Evolutionary conservation across 2,797 vertebrate genomes (phyloP), one percentile per base, ranked within the genome.

Genomic region (Spinus olivaceus): DNA sequence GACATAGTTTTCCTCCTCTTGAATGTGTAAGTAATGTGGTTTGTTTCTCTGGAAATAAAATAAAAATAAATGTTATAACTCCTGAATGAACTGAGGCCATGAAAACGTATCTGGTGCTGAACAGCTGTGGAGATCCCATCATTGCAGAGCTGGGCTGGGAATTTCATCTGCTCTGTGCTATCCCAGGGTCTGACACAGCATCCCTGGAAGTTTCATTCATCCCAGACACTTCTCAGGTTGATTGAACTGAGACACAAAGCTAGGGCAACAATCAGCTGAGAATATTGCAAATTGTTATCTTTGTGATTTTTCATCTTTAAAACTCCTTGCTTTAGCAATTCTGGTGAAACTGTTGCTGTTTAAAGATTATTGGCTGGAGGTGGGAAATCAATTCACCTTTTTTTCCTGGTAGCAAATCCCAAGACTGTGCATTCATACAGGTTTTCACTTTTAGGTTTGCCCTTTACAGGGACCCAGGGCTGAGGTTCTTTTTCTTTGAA

Each of bases 161-260:
- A 39, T 57, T 78, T 20, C 18, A 63, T 59, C 35, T 30, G 49
- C 6, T 35, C 56, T 78, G 33, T 57, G 59, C 6, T 60, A 4
- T 23, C 22, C 63, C 2, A 2, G 6, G 5, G 30, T 30, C 1
- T 70, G 47, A 12, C 7, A 27, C 0, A 8, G 8, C 8, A 33
- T 25, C 46, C 42, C 49, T 77, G 70, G 25, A 41, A 74, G 19
- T 9, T 21, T 22, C 21, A 35, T 44, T 9, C 22, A 27, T 59
- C 9, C 23, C 73, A 49, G 28, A 64, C 10, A 37, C 5, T 46
- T 20, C 10, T 5, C 0, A 0, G 8, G 4, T 8, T 39, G 24
- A 21, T 50, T 46, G 35, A 64, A 23, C 2, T 10, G 19, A 85
- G 56, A 80, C 32, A 46, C 23, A 27, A 77, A 27, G 19, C 16